phyloP scores from a whole-genome alignment of 2,888 invertebrate genomes.

The Apoderus coryli region DNA sequence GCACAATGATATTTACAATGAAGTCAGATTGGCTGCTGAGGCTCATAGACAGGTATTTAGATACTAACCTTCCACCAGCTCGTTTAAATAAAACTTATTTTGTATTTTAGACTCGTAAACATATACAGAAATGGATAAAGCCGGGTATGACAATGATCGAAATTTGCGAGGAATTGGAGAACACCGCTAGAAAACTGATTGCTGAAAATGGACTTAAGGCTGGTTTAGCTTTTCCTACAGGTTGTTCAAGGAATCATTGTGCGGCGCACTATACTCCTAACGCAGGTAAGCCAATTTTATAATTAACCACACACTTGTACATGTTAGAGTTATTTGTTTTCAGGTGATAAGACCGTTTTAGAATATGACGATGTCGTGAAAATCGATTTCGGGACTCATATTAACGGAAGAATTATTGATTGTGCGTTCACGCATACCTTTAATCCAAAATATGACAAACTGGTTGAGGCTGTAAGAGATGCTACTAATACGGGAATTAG shows the following conservation, averaged over 20 bases:
- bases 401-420: slow-evolving; percentile 96
- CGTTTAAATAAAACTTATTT: no score
- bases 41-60: no score
- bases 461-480: slow-evolving; percentile 90
- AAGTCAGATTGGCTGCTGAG: slow-evolving; percentile 58
- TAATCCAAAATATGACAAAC: slow-evolving; percentile 88
- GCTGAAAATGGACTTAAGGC: slow-evolving; percentile 91
- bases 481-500: slow-evolving; percentile 97
- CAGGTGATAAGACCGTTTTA: slow-evolving; percentile 84
- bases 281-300: no score
- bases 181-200: slow-evolving; percentile 79
- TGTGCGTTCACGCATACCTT: slow-evolving; percentile 97
- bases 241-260: slow-evolving; percentile 83
- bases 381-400: slow-evolving; percentile 97
- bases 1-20: slow-evolving; percentile 87
- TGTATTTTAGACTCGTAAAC: slow-evolving; percentile 66
- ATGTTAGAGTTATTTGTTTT: no score
- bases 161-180: slow-evolving; percentile 93
- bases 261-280: slow-evolving; percentile 99
- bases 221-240: slow-evolving; percentile 82
- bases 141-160: slow-evolving; percentile 99
- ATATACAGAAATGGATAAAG: slow-evolving; percentile 88
- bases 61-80: no score
- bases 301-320: no score
- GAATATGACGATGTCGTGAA: slow-evolving; percentile 96